phyloP scores from a whole-genome alignment of 1,140 invertebrate species.

The Delia radicum region DNA sequence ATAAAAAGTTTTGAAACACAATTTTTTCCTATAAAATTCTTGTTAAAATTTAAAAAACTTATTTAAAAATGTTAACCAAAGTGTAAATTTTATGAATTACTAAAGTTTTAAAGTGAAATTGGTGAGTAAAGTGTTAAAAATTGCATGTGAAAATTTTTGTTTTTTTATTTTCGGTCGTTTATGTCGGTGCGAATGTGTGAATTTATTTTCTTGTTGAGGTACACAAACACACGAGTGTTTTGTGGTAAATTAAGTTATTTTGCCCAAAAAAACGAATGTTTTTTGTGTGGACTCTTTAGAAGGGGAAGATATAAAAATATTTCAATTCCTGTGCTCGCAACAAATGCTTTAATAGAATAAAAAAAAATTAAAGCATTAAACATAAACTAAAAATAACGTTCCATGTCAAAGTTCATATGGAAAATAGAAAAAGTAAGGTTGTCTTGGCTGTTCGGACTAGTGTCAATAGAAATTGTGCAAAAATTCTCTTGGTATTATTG shows the following conservation, averaged over 20 bases:
- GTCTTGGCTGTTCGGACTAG: background rate
- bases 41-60: background rate
- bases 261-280: background rate
- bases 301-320: too few species aligned
- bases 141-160: background rate
- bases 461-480: background rate
- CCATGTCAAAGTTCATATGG: background rate
- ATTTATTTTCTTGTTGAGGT: slow-evolving; percentile 12
- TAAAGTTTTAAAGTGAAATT: slow-evolving; percentile 7
- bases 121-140: slow-evolving; percentile 3
- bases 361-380: background rate
- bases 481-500: too few species aligned
- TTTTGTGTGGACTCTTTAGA: too few species aligned
- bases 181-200: slow-evolving; percentile 13
- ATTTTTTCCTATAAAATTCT: background rate
- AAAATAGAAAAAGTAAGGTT: background rate
- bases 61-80: background rate
- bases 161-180: background rate
- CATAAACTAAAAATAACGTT: background rate
- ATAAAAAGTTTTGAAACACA: background rate
- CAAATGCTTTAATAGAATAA: background rate
- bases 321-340: background rate
- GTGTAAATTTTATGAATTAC: background rate
- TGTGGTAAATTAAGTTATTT: background rate
- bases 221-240: background rate